A percentile compares a stretch with the other conserved stretches of the same genome.
Conservation (phyloP, 2,888 invertebrate species). For the Torymus auratus region DNA sequence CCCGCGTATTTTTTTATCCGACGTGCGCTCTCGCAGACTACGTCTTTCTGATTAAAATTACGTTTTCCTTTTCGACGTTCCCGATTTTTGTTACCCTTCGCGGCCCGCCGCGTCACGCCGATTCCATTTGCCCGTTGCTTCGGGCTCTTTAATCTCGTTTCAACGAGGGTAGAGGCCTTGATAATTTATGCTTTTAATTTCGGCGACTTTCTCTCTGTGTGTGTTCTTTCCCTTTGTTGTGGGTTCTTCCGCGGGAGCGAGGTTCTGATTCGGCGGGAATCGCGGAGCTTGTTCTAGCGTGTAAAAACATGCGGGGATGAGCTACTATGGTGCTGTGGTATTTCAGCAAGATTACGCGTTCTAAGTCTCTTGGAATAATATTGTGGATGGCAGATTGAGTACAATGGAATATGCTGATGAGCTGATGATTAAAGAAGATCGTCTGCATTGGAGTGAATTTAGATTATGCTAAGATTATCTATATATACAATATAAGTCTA, state of each 20-base stretch:
- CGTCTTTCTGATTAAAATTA: constrained; percentile 53
- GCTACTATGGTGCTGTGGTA: too few relatives aligned
- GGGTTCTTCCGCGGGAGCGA: background rate
- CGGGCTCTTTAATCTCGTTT: constrained; percentile 41
- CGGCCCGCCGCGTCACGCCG: background rate
- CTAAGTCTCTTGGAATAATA: too few relatives aligned
- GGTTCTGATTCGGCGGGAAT: background rate
- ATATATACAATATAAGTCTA: too few relatives aligned
- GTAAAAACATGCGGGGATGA: constrained; percentile 4
- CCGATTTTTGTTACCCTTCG: constrained; percentile 23
- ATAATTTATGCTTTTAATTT: constrained; percentile 54
- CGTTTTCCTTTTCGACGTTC: constrained; percentile 29
- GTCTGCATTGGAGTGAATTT: too few relatives aligned
- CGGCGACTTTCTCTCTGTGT: background rate
- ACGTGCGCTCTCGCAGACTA: constrained; percentile 8
- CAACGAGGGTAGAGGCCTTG: background rate
- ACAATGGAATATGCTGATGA: too few relatives aligned
- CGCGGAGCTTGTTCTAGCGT: background rate
- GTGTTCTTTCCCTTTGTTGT: constrained; percentile 34
- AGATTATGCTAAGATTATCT: too few relatives aligned
- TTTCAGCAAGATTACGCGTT: too few relatives aligned
- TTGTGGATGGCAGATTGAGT: too few relatives aligned
- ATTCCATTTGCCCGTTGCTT: constrained; percentile 6
- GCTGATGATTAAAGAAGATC: too few relatives aligned
- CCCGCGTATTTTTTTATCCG: constrained; percentile 12